Evolutionary conservation across 2,888 invertebrate species (phyloP), one percentile per base, ranked within the genome.

Genomic region (Azorinus chamasolen): DNA sequence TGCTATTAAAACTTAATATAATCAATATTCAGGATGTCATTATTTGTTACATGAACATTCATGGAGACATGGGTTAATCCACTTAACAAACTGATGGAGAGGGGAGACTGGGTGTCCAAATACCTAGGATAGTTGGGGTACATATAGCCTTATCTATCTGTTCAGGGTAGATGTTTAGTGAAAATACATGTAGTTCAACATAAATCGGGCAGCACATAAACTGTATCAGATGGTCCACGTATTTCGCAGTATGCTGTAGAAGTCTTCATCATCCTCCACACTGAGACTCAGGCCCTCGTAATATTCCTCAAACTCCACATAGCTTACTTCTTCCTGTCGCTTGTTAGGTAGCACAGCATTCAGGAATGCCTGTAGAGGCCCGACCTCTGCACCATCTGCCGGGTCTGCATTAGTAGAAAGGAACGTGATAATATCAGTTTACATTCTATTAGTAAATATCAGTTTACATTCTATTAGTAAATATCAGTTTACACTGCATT

Each of bases 251-350:
- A 92, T 83, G 63, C 88, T 90, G 25, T 79, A 83, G 79, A 92
- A 93, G 55, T 92, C 91, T 24, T 89, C 87, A 75, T 93, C 91
- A 58, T 75, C 75, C 4, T 88, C 87, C 1, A 92, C 64, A 24
- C 88, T 81, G 22, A 92, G 78, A 71, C 91, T 91, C 10, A 92
- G 85, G 16, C 92, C 92, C 75, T 93, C 93, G 58, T 93, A 92
- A 82, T 91, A 92, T 59, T 90, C 90, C 79, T 92, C 92, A 86
- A 92, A 93, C 82, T 91, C 92, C 2, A 83, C 82, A 66, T 84
- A 92, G 0, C 87, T 83, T 27, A 92, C 85, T 18, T 86, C 79
- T 48, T 89, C 89, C 48, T 88, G 86, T 18, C 82, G 79, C 8
- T 79, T 70, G 18, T 83, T 86, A 6, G 85, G 79, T 41, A 85